These are phyloP conservation scores for Scleropages formosus DNA, from an alignment of 2,797 vertebrate species.

Conservation along the genomic window DNA sequence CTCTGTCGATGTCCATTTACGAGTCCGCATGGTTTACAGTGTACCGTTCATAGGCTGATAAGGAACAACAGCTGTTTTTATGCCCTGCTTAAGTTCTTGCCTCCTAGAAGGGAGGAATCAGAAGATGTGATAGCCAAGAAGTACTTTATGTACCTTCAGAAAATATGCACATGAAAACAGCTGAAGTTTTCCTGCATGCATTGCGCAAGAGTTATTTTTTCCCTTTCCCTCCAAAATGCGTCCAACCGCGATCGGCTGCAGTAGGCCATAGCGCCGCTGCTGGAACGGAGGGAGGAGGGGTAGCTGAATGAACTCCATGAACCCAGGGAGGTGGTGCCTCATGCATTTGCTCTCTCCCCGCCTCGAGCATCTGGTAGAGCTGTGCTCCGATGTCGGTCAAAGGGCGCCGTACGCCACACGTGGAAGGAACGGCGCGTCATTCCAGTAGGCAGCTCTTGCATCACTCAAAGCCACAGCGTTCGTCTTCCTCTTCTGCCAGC, in stretches of 20 bases:
- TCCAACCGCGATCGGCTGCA: neutral
- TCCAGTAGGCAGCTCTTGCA: constrained; percentile 30
- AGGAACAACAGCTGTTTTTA: no score
- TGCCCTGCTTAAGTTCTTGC: no score
- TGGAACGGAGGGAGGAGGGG: neutral
- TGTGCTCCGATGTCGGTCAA: constrained; percentile 16
- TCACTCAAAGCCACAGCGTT: no score
- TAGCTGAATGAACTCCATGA: constrained; percentile 1
- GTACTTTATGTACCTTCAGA: no score
- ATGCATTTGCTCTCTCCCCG: neutral
- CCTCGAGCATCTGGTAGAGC: neutral
- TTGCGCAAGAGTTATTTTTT: neutral
- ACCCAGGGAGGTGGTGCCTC: neutral
- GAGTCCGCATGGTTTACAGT: no score
- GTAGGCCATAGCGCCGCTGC: neutral
- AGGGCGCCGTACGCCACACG: neutral
- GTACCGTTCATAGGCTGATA: no score
- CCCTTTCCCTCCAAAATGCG: neutral
- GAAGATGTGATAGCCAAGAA: no score
- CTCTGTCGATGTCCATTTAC: no score
- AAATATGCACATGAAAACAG: no score
- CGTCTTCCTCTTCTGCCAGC: no score
- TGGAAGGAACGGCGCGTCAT: neutral
- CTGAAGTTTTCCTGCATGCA: no score
- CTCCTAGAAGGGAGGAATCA: no score